phyloP scores from a whole-genome alignment of 2,797 vertebrate species.

The Acanthurus tractus region DNA sequence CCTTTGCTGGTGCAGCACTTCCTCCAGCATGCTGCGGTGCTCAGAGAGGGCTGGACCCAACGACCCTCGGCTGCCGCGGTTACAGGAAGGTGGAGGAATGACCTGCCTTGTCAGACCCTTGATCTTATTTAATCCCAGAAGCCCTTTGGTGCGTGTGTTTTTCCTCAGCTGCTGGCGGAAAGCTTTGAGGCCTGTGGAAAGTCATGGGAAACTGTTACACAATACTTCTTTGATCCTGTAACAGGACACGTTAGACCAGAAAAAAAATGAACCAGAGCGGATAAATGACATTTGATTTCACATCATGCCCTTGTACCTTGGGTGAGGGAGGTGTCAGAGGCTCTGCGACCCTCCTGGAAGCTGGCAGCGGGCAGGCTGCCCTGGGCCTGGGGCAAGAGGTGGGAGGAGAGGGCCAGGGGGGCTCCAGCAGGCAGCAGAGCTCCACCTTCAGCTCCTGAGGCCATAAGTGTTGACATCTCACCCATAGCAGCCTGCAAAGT shows the following conservation, averaged over 20 bases:
- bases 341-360: constrained; percentile 96
- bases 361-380: constrained; percentile 86
- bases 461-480: constrained; percentile 83
- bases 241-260: constrained; percentile 25
- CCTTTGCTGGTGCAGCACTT: constrained; percentile 95
- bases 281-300: not conserved
- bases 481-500: constrained; percentile 75
- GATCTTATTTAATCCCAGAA: constrained; percentile 96
- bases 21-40: constrained; percentile 91
- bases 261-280: not conserved
- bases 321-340: constrained; percentile 96
- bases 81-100: constrained; percentile 87
- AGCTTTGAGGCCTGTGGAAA: constrained; percentile 92
- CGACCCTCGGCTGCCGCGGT: constrained; percentile 88
- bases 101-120: constrained; percentile 93
- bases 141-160: constrained; percentile 92
- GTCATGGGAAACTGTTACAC: constrained; percentile 55
- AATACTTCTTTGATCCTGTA: constrained; percentile 45
- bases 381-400: constrained; percentile 89
- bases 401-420: constrained; percentile 89
- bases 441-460: constrained; percentile 77
- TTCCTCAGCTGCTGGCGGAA: constrained; percentile 97
- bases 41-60: constrained; percentile 86
- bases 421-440: constrained; percentile 81
- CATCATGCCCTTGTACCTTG: constrained; percentile 86